Evolutionary conservation across 2,888 invertebrate species (phyloP).

Genomic region (Aleiodes testaceus): DNA sequence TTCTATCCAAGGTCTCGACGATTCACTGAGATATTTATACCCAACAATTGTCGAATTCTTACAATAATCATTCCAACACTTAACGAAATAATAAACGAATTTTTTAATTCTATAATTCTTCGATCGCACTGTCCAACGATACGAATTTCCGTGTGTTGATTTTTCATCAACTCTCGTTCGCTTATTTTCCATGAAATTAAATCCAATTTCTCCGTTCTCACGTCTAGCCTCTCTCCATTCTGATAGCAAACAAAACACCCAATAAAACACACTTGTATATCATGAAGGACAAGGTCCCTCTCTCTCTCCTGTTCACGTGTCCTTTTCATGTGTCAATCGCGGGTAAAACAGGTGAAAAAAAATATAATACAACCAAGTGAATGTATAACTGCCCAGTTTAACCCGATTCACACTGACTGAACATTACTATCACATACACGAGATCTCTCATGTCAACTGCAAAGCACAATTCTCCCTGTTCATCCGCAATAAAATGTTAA

Average conservation of each 20-base stretch:
- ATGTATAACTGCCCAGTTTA: background rate
- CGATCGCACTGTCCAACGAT: constrained; percentile 36
- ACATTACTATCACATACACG: constrained; percentile 19
- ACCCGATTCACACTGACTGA: background rate
- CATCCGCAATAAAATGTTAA: background rate
- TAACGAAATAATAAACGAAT: constrained; percentile 38
- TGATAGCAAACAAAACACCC: background rate
- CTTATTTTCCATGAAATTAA: constrained; percentile 45
- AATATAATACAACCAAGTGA: background rate
- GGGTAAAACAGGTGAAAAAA: background rate
- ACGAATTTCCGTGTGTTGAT: background rate
- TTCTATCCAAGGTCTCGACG: constrained; percentile 57
- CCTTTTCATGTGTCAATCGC: background rate
- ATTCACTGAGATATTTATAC: constrained; percentile 58
- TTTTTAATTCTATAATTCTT: constrained; percentile 11
- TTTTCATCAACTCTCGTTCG: constrained; percentile 26
- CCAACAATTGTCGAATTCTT: constrained; percentile 58
- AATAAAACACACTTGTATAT: background rate
- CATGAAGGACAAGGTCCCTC: constrained; percentile 10
- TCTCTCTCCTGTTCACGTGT: background rate
- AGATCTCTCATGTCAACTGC: constrained; percentile 22
- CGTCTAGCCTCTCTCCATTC: constrained; percentile 15
- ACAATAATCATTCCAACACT: constrained; percentile 57
- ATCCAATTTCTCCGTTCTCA: background rate
- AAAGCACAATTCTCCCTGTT: constrained; percentile 1